phyloP scores from a whole-genome alignment of 1,140 invertebrate species.

The Solen grandis region DNA sequence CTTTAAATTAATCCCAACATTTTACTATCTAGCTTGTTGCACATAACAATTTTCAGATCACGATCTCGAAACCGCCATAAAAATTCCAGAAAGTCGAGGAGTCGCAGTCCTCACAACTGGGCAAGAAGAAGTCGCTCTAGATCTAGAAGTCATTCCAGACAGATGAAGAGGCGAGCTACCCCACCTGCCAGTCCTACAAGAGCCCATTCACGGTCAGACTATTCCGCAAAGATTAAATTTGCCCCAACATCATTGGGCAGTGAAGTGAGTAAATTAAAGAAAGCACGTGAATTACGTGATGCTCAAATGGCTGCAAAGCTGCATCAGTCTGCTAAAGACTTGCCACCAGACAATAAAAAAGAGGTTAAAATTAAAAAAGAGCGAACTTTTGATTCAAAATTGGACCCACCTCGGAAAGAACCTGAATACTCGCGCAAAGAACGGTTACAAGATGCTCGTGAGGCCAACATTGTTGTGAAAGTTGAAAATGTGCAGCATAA shows the following conservation, averaged over 20 bases:
- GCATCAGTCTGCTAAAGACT: constrained; percentile 27
- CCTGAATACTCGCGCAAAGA: constrained; percentile 47
- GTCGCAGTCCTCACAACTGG: constrained; percentile 65
- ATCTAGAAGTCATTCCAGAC: constrained; percentile 60
- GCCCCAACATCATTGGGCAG: constrained; percentile 76
- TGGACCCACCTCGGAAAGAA: constrained; percentile 44
- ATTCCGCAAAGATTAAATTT: constrained; percentile 64
- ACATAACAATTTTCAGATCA: no score
- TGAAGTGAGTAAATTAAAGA: constrained; percentile 79
- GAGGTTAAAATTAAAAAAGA: constrained; percentile 39
- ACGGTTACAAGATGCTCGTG: constrained; percentile 43
- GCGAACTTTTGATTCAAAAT: constrained; percentile 20
- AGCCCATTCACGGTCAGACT: constrained; percentile 23
- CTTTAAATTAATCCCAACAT: no score
- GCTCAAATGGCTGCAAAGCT: constrained; percentile 37
- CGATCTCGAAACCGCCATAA: constrained; percentile 55
- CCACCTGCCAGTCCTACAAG: constrained; percentile 48
- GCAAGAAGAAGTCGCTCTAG: constrained; percentile 58
- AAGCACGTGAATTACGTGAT: constrained; percentile 71
- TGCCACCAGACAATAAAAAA: constrained; percentile 5
- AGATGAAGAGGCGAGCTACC: constrained; percentile 40
- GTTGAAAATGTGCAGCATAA: constrained; percentile 62
- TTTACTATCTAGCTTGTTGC: no score
- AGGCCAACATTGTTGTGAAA: constrained; percentile 69
- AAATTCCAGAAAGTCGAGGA: constrained; percentile 52